A percentile compares a stretch with the other conserved stretches of the same genome.
Conservation (phyloP, 2,888 invertebrate genomes). For the Zaprionus lineosus region DNA sequence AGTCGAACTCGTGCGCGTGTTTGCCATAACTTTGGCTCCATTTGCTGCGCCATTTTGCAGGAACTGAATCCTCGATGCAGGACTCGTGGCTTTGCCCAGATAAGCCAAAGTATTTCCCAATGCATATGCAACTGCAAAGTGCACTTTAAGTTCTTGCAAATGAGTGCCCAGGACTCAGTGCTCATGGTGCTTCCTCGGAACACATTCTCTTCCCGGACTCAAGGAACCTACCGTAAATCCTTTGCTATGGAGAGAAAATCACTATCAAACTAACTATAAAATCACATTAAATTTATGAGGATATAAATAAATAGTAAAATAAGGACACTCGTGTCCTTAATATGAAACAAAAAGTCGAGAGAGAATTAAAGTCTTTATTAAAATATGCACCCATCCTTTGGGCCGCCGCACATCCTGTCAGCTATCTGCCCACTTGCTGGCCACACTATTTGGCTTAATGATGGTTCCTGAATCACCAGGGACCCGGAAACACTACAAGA, state of each 20-base stretch:
- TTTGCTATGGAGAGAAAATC: too few relatives aligned
- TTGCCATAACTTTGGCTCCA: constrained; percentile 65
- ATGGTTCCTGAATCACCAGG: constrained; percentile 46
- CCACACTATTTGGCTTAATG: constrained; percentile 63
- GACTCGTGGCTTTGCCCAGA: constrained; percentile 38
- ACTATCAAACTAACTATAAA: too few relatives aligned
- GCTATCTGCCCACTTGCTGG: constrained; percentile 26
- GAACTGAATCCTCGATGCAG: constrained; percentile 7
- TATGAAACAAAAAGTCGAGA: too few relatives aligned
- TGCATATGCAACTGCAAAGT: constrained; percentile 70
- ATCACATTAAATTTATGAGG: too few relatives aligned
- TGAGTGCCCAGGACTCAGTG: constrained; percentile 54
- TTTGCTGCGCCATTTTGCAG: constrained; percentile 63
- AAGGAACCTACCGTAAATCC: too few relatives aligned
- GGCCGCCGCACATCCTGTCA: constrained; percentile 3
- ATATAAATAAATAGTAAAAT: too few relatives aligned
- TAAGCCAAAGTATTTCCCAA: constrained; percentile 65
- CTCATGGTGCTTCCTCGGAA: not conserved
- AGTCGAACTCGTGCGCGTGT: constrained; percentile 43
- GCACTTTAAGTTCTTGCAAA: constrained; percentile 82
- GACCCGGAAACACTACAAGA: constrained; percentile 57
- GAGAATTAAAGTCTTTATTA: too few relatives aligned
- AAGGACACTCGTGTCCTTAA: too few relatives aligned
- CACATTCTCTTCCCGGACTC: not conserved
- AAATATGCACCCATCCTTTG: not conserved